phyloP scores from a whole-genome alignment of 2,113 vertebrate genomes.

The Pollachius pollachius region DNA sequence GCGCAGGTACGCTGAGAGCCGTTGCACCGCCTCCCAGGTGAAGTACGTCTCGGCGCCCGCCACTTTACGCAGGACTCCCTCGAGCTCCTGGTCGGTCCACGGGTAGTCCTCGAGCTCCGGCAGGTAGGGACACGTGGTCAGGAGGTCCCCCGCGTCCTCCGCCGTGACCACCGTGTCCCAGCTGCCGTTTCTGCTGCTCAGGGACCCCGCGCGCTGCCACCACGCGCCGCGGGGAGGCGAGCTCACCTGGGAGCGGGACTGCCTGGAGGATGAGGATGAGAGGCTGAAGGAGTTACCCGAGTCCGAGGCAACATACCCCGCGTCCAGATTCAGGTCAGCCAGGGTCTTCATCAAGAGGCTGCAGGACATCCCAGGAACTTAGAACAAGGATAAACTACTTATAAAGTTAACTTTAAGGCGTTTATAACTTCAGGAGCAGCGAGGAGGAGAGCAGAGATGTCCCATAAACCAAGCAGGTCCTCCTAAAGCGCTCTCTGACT shows the following conservation, averaged over 20 bases:
- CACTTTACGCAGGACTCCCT: slow-evolving; percentile 74
- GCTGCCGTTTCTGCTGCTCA: slow-evolving; percentile 89
- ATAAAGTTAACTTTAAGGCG: not conserved
- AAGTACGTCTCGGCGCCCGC: slow-evolving; percentile 60
- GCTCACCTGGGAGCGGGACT: slow-evolving; percentile 76
- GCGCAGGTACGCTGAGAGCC: slow-evolving; percentile 78
- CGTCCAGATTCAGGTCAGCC: slow-evolving; percentile 90
- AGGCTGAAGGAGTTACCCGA: slow-evolving; percentile 86
- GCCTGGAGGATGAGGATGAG: slow-evolving; percentile 82
- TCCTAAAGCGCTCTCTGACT: no score
- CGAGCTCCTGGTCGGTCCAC: slow-evolving; percentile 86
- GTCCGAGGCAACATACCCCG: slow-evolving; percentile 87
- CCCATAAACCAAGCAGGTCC: no score
- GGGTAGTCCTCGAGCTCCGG: slow-evolving; percentile 93
- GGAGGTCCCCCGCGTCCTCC: slow-evolving; percentile 85
- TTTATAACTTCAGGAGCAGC: slow-evolving; percentile 14
- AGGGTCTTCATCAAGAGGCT: slow-evolving; percentile 80
- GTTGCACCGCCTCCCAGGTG: slow-evolving; percentile 73
- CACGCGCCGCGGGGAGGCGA: slow-evolving; percentile 77
- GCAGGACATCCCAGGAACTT: slow-evolving; percentile 73
- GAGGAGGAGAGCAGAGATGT: not conserved
- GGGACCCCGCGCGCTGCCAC: slow-evolving; percentile 85
- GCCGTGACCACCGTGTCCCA: slow-evolving; percentile 92
- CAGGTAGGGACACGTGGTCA: slow-evolving; percentile 83
- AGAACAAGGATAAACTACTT: not conserved